Percentiles rank a stretch among this genome's conserved stretches.
Conservation (phyloP, 1,140 invertebrate genomes). For the Heliothis virescens region DNA sequence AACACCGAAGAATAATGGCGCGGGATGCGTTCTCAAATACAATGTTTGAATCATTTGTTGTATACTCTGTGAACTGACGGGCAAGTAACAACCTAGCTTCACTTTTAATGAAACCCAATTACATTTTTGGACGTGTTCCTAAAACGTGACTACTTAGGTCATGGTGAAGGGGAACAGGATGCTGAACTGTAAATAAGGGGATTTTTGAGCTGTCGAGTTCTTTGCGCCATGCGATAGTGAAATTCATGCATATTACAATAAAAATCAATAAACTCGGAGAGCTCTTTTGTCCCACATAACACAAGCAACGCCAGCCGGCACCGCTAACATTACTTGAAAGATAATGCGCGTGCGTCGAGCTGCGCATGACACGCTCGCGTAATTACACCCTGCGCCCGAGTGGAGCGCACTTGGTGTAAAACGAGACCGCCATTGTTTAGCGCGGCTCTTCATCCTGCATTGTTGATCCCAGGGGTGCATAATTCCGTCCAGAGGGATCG, state of each 20-base stretch:
- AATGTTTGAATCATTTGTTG: conserved; percentile 10
- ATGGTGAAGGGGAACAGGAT: too few relatives aligned
- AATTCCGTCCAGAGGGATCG: not conserved
- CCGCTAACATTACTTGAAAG: conserved; percentile 28
- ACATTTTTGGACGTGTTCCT: too few relatives aligned
- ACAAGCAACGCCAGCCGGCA: not conserved
- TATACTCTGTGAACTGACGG: not conserved
- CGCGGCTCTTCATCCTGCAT: conserved; percentile 17
- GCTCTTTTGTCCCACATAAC: not conserved
- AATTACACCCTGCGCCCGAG: conserved; percentile 44
- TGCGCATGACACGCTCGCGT: conserved; percentile 38
- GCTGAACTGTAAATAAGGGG: too few relatives aligned
- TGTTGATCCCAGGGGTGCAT: conserved; percentile 9
- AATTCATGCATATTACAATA: too few relatives aligned
- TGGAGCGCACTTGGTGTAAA: conserved; percentile 39
- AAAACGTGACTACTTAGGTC: too few relatives aligned
- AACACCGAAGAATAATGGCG: conserved; percentile 25
- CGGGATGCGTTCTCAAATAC: conserved; percentile 28
- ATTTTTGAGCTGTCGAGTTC: too few relatives aligned
- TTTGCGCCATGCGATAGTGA: too few relatives aligned
- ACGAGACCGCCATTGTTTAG: conserved; percentile 44
- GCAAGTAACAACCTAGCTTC: too few relatives aligned
- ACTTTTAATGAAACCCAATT: not conserved
- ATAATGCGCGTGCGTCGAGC: conserved; percentile 43
- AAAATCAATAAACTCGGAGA: not conserved